A percentile compares a stretch with the other conserved stretches of the same genome.
Conservation (phyloP, 2,797 vertebrate species). For the Galaxias olidus region DNA sequence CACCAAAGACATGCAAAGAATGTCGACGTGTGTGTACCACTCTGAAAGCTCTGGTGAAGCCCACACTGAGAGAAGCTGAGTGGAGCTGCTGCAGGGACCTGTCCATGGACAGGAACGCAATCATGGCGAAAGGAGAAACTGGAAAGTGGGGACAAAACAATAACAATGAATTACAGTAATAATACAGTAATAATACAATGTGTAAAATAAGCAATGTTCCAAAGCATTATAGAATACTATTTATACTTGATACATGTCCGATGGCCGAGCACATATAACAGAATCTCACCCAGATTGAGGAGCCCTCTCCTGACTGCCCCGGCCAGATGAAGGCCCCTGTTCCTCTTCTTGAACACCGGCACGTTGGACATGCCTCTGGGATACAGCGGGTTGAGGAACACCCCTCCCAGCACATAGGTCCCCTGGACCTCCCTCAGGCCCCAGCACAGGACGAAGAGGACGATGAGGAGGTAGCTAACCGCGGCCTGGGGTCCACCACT, state of each 20-base stretch:
- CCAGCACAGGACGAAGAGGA: conserved; percentile 80
- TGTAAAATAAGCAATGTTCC: neutral
- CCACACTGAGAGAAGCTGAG: conserved; percentile 85
- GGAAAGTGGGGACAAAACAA: conserved; percentile 52
- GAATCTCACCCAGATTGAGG: conserved; percentile 86
- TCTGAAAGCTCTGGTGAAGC: conserved; percentile 94
- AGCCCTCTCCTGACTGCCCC: conserved; percentile 87
- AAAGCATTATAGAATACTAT: neutral
- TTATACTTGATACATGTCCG: neutral
- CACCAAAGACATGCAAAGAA: too few species aligned
- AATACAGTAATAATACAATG: too few species aligned
- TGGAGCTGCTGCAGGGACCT: conserved; percentile 82
- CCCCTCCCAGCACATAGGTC: conserved; percentile 86
- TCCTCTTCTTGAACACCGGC: conserved; percentile 85
- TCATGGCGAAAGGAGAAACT: conserved; percentile 95
- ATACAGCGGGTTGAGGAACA: conserved; percentile 92
- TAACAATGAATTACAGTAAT: neutral
- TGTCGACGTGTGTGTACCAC: conserved; percentile 71
- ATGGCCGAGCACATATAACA: too few species aligned
- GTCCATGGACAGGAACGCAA: conserved; percentile 92
- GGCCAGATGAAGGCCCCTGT: conserved; percentile 80
- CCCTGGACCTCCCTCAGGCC: conserved; percentile 89
- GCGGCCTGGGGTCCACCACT: conserved; percentile 77
- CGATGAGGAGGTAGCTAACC: conserved; percentile 84
- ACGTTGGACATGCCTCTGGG: conserved; percentile 86